Conservation (phyloP, 2,888 invertebrate species). For the Pachycephus smyrnensis region DNA sequence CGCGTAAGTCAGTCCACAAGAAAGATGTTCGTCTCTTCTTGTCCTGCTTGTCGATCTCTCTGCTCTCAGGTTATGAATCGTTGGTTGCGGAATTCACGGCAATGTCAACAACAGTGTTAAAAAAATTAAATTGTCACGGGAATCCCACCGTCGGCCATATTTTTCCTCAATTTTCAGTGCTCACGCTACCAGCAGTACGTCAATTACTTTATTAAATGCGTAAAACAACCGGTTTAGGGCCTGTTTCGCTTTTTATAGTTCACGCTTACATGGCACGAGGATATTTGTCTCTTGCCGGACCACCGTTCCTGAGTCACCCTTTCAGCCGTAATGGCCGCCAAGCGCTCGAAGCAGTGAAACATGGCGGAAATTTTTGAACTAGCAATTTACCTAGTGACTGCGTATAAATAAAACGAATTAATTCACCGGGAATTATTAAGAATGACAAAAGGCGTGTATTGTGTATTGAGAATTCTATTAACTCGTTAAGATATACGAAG, state of each 20-base stretch:
- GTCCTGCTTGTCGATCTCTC: neutral
- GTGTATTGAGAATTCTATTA: neutral
- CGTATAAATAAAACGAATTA: neutral
- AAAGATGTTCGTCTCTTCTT: neutral
- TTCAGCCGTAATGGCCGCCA: neutral
- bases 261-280: neutral
- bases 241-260: neutral
- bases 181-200: neutral
- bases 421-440: neutral
- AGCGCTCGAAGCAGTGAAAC: neutral
- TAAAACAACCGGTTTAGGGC: constrained; percentile 1
- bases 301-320: neutral
- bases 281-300: neutral
- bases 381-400: neutral
- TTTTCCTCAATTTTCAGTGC: neutral
- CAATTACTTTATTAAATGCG: neutral
- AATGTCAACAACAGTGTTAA: neutral
- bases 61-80: neutral
- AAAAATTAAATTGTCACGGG: neutral
- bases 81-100: neutral
- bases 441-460: neutral
- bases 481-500: neutral
- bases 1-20: neutral
- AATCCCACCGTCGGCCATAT: neutral
- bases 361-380: neutral